Evolutionary conservation across 2,888 invertebrate species (phyloP), one percentile per base, ranked within the genome.

Genomic region (Tetranychus piercei): DNA sequence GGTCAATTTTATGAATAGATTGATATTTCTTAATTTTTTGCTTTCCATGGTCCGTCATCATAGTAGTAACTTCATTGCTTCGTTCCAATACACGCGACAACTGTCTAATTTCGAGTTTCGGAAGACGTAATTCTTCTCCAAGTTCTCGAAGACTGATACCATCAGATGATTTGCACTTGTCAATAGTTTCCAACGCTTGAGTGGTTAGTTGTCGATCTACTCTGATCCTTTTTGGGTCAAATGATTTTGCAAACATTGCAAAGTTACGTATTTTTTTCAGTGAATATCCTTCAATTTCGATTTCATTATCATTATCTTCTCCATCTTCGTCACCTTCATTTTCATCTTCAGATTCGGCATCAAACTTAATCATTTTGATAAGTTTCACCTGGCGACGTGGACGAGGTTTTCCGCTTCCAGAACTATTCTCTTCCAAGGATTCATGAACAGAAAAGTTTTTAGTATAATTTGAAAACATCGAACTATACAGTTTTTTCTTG

Each of bases 371-470:
- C 15, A 69, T 65, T 71, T 75, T 77, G 8, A 77, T 67, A 11
- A 78, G 72, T 55, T 77, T 71, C 1, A 77, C 75, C 9, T 44
- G 34, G 74, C 64, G 23, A 71, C 15, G 44, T 0, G 34, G 4
- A 34, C 34, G 34, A 34, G 55, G 23, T 71, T 15, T 72, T 72
- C 2, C 34, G 34, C 66, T 65, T 45, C 45, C 79, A 64, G 65
- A 65, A 45, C 88, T 86, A 6, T 80, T 80, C 64, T 81, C 80
- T 6, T 81, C 78, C 1, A 45, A 20, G 7, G 87, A 86, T 78
- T 87, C 81, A 20, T 88, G 88, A 6, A 84, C 83, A 78, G 86
- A 83, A 78, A 86, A 87, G 0, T 85, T 84, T 44, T 86, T 80
- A 7, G 77, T 77, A 55, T 78, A 81, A 78, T 73, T 79, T 77